Evolutionary conservation across 2,888 invertebrate species (phyloP).

Genomic region (Rotaria magnacalcarata): DNA sequence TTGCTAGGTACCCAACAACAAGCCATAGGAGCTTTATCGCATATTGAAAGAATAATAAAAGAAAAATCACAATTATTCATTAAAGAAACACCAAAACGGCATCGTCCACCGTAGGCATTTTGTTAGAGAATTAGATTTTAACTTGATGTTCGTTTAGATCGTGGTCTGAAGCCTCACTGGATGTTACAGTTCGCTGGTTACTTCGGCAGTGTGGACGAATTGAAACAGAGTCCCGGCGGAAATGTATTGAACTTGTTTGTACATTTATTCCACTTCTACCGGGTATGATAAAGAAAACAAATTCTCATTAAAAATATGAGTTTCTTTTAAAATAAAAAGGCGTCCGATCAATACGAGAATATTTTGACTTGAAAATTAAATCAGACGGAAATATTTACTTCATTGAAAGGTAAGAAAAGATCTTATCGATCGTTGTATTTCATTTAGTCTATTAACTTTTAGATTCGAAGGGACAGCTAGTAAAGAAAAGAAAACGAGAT

Average conservation of each 20-base stretch:
- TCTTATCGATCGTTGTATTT: not conserved
- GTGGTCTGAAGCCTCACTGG: conserved; percentile 40
- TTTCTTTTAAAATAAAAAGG: not conserved
- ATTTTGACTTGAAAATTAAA: conserved; percentile 48
- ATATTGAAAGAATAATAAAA: conserved; percentile 65
- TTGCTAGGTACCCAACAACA: conserved; percentile 60
- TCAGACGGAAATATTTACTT: conserved; percentile 49
- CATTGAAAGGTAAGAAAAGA: conserved; percentile 49
- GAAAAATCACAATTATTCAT: conserved; percentile 55
- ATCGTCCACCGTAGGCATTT: conserved; percentile 50
- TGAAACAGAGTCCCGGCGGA: conserved; percentile 59
- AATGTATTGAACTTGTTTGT: conserved; percentile 53
- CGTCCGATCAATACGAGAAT: conserved; percentile 21
- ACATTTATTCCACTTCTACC: conserved; percentile 36
- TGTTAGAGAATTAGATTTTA: no score
- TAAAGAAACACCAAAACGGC: conserved; percentile 49
- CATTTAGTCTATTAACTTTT: no score
- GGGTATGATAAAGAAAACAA: not conserved
- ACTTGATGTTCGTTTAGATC: not conserved
- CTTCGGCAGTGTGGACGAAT: conserved; percentile 58
- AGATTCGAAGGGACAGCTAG: conserved; percentile 53
- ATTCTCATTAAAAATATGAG: no score
- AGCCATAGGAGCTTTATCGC: conserved; percentile 64
- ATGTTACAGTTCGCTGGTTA: conserved; percentile 52
- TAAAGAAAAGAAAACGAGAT: conserved; percentile 46